Conservation (phyloP, 2,888 invertebrate genomes). For the Rhogogaster chlorosoma region DNA sequence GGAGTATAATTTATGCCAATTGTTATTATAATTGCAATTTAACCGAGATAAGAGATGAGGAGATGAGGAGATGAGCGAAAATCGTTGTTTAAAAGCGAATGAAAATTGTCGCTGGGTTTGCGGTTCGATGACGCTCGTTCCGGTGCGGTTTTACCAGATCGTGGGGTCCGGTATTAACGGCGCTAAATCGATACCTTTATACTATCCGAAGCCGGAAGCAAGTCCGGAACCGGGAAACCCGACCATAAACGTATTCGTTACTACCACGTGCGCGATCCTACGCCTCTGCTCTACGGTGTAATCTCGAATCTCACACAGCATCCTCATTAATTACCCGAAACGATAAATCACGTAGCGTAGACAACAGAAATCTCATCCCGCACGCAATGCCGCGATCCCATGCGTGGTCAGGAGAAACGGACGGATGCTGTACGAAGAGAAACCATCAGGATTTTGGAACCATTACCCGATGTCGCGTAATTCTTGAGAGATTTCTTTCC, state of each 20-base stretch:
- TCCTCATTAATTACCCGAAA: constrained; percentile 39
- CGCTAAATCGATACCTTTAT: constrained; percentile 28
- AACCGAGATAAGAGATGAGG: background rate
- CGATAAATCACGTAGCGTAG: constrained; percentile 34
- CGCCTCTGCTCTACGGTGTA: background rate
- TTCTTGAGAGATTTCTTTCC: background rate
- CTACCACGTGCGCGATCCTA: background rate
- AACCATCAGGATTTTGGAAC: background rate
- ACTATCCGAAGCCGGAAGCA: constrained; percentile 1
- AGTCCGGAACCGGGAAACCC: constrained; percentile 25
- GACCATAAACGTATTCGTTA: constrained; percentile 9
- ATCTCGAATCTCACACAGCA: constrained; percentile 35
- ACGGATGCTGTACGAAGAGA: background rate
- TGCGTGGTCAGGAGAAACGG: background rate
- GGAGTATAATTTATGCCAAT: background rate
- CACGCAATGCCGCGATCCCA: background rate
- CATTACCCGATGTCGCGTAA: background rate
- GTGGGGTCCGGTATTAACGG: background rate
- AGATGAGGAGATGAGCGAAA: background rate
- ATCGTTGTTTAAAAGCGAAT: background rate
- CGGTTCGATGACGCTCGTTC: background rate
- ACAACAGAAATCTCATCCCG: constrained; percentile 35
- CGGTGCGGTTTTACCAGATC: constrained; percentile 14
- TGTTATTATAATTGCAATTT: background rate
- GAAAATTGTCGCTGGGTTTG: background rate